Conservation (phyloP, 2,888 invertebrate species). For the Lapara coniferarum region DNA sequence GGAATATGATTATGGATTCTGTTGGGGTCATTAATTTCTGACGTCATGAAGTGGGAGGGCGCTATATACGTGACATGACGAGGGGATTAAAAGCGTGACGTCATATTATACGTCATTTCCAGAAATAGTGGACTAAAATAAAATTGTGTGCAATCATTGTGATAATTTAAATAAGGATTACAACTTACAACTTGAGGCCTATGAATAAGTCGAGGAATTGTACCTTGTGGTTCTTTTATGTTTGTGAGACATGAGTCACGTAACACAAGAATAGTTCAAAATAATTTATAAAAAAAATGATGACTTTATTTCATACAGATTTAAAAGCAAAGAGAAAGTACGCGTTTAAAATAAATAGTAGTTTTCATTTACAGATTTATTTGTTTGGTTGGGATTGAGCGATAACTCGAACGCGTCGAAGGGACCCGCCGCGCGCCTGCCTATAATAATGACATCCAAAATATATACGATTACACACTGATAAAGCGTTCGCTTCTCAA, state of each 20-base stretch:
- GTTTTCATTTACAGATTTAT: constrained; percentile 45
- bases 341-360: constrained; percentile 28
- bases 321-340: constrained; percentile 11
- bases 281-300: constrained; percentile 1
- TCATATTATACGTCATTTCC: not conserved
- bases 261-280: not conserved
- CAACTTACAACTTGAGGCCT: no score
- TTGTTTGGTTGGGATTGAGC: constrained; percentile 63
- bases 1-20: constrained; percentile 4
- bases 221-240: not conserved
- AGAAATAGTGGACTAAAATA: not conserved
- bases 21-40: not conserved
- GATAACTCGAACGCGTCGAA: constrained; percentile 61
- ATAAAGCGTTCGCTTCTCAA: constrained; percentile 36
- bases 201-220: not conserved
- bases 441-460: constrained; percentile 61
- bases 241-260: not conserved
- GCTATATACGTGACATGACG: not conserved
- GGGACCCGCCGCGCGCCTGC: constrained; percentile 57
- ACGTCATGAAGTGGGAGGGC: not conserved
- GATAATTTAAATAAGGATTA: no score
- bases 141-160: no score
- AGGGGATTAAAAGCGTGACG: not conserved
- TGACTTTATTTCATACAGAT: not conserved
- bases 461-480: constrained; percentile 65